Conservation (phyloP, 2,888 invertebrate genomes). For the Arrhopalites spinosus region DNA sequence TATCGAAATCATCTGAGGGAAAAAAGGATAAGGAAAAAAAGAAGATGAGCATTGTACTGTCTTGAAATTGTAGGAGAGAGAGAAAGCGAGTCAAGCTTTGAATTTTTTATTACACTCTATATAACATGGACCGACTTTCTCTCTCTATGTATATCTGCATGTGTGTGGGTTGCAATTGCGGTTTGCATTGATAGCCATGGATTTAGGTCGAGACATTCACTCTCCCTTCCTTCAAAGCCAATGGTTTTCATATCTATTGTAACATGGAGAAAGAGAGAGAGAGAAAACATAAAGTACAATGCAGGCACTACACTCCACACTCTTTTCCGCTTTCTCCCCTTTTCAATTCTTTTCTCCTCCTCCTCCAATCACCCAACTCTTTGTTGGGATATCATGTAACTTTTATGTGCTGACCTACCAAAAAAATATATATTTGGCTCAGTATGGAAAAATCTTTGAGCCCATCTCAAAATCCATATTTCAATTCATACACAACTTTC, state of each 20-base stretch:
- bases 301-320: background rate
- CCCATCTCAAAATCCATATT: too few relatives aligned
- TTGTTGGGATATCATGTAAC: too few relatives aligned
- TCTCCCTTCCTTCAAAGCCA: background rate
- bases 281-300: background rate
- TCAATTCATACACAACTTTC: too few relatives aligned
- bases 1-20: background rate
- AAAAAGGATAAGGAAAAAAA: background rate
- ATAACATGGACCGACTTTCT: too few relatives aligned
- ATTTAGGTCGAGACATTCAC: constrained; percentile 1
- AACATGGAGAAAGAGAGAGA: background rate
- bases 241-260: background rate
- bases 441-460: too few relatives aligned
- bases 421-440: too few relatives aligned
- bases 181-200: constrained; percentile 9
- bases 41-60: background rate
- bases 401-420: too few relatives aligned
- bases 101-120: constrained; percentile 11
- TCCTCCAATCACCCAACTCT: too few relatives aligned
- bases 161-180: background rate
- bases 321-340: background rate
- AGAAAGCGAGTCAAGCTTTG: constrained; percentile 4
- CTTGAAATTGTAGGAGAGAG: background rate
- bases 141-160: background rate
- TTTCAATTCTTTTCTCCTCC: background rate